These are phyloP conservation scores for Melinopterus prodromus DNA, from an alignment of 2,888 invertebrate species.

Conservation along the genomic window DNA sequence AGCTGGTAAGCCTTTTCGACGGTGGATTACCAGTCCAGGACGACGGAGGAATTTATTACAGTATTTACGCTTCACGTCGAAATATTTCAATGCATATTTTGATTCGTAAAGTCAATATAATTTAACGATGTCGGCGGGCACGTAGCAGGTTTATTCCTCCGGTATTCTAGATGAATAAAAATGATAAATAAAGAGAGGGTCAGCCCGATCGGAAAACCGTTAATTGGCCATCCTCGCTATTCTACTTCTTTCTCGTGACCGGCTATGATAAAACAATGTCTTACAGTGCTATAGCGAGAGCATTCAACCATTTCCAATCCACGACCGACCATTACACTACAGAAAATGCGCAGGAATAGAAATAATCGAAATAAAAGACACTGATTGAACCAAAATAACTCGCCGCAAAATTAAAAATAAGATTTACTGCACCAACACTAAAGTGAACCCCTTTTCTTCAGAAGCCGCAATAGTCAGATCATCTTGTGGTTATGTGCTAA, in stretches of 20 bases:
- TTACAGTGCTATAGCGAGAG: conserved; percentile 29
- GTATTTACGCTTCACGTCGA: neutral
- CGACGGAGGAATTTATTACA: neutral
- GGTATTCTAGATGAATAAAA: conserved; percentile 36
- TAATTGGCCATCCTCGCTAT: conserved; percentile 31
- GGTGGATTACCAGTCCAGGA: neutral
- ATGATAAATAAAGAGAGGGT: conserved; percentile 35
- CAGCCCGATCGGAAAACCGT: conserved; percentile 28
- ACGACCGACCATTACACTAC: conserved; percentile 27
- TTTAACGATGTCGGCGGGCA: neutral
- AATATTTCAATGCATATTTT: conserved; percentile 4
- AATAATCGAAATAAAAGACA: conserved; percentile 10
- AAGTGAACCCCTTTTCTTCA: no score
- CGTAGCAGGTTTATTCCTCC: neutral
- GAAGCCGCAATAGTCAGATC: no score
- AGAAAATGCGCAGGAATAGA: conserved; percentile 7
- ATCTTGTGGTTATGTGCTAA: no score
- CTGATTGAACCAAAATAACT: neutral
- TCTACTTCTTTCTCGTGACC: conserved; percentile 30
- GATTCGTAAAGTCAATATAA: neutral
- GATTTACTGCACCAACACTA: neutral
- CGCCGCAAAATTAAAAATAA: neutral
- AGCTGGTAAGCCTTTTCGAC: neutral
- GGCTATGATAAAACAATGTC: conserved; percentile 32
- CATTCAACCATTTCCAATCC: conserved; percentile 35